These are phyloP conservation scores for Vultur gryphus DNA, from an alignment of 2,797 vertebrate species.

Conservation along the genomic window DNA sequence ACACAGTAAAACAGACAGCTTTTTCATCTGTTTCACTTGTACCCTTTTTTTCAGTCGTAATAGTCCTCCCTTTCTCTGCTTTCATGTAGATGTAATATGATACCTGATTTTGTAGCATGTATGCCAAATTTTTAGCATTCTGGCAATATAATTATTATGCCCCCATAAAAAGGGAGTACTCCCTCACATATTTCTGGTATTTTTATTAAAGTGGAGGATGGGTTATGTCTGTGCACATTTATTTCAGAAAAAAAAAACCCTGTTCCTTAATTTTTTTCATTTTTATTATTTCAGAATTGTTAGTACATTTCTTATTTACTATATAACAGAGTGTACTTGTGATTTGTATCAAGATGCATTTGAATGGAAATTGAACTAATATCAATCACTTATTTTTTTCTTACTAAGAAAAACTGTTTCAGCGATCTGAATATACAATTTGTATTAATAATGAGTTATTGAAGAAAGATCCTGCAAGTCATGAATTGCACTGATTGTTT, in stretches of 20 bases:
- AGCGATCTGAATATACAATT: not conserved
- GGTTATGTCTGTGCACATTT: not conserved
- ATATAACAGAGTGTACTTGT: not conserved
- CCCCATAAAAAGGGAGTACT: not conserved
- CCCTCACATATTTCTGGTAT: not conserved
- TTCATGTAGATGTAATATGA: not conserved
- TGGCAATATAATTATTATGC: not conserved
- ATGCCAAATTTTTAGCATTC: not conserved
- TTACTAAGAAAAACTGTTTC: not conserved
- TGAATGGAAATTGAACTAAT: not conserved
- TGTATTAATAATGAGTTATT: not conserved
- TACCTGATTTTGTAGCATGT: not conserved
- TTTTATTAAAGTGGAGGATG: not conserved
- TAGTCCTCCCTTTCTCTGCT: not conserved
- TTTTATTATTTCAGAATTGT: not conserved
- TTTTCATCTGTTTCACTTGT: not conserved
- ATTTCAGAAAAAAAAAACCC: not conserved
- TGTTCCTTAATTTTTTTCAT: not conserved
- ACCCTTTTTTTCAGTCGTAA: not conserved
- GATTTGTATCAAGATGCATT: not conserved
- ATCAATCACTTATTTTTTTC: not conserved
- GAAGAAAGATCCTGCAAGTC: not conserved
- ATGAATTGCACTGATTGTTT: not conserved
- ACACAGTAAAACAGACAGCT: not conserved
- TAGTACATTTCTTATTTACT: not conserved